Conservation (phyloP, 1,140 invertebrate genomes). For the Paralvinella palmiformis region DNA sequence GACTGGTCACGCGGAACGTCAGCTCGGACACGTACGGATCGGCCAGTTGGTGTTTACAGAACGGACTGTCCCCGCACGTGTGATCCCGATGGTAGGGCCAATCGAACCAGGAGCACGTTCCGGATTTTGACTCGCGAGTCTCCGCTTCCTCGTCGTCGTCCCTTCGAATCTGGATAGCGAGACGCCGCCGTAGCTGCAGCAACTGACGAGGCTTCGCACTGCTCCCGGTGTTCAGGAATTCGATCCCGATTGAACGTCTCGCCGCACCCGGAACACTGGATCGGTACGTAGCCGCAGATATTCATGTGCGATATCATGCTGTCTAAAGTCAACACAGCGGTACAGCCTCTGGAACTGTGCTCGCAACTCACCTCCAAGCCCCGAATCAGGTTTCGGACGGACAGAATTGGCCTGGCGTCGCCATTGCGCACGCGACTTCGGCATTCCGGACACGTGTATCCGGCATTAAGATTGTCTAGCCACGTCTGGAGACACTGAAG, state of each 20-base stretch:
- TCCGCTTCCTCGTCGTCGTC: constrained; percentile 22
- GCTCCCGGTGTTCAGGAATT: constrained; percentile 37
- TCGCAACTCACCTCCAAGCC: constrained; percentile 25
- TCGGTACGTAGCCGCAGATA: constrained; percentile 30
- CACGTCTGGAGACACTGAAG: constrained; percentile 35
- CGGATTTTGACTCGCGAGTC: neutral
- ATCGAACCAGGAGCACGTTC: no score
- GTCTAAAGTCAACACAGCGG: constrained; percentile 33
- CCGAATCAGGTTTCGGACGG: constrained; percentile 39
- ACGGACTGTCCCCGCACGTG: neutral
- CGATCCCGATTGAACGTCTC: constrained; percentile 28
- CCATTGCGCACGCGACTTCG: constrained; percentile 24
- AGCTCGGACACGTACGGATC: constrained; percentile 21
- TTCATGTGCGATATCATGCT: constrained; percentile 26
- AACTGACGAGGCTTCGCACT: constrained; percentile 32
- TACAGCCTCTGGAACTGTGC: constrained; percentile 29
- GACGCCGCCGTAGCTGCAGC: no score
- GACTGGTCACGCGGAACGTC: constrained; percentile 25
- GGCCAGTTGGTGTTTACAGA: neutral
- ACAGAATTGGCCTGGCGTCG: constrained; percentile 33
- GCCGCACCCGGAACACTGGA: constrained; percentile 37
- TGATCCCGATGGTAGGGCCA: neutral
- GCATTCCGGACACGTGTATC: constrained; percentile 40
- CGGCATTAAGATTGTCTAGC: constrained; percentile 27
- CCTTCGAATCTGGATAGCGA: neutral